Percentiles rank a stretch among this genome's conserved stretches.
phyloP scores from a whole-genome alignment of 1,140 invertebrate species.

The Yoshiicerus persimilis region DNA sequence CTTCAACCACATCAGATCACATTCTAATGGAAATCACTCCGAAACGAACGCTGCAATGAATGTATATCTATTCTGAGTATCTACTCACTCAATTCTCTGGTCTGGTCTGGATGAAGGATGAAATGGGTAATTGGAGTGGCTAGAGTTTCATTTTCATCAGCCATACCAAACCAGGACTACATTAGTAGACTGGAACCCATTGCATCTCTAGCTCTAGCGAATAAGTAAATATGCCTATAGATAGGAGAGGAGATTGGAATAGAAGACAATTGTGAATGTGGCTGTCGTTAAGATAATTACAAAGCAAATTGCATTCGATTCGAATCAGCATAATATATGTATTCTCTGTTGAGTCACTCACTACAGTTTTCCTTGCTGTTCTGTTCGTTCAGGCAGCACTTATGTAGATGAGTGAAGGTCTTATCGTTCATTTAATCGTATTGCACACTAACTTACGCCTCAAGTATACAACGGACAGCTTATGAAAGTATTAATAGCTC shows the following conservation, averaged over 20 bases:
- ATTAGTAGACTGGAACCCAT: background rate
- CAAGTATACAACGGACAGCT: background rate
- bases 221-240: background rate
- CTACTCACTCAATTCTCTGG: background rate
- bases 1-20: background rate
- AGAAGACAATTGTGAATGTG: background rate
- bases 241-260: background rate
- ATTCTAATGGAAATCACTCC: background rate
- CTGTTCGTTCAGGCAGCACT: background rate
- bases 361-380: background rate
- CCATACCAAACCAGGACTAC: background rate
- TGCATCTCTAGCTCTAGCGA: background rate
- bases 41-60: background rate
- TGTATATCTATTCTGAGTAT: background rate
- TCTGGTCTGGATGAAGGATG: background rate
- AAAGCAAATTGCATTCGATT: background rate
- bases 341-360: background rate
- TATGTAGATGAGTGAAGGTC: background rate
- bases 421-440: background rate
- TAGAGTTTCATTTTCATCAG: background rate
- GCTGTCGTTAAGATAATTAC: background rate
- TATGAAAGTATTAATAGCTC: no score
- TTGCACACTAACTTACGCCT: background rate
- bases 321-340: background rate
- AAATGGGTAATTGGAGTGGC: background rate